Evolutionary conservation across 2,888 invertebrate species (phyloP), one percentile per base, ranked within the genome.

Genomic region (Unio delphinus): DNA sequence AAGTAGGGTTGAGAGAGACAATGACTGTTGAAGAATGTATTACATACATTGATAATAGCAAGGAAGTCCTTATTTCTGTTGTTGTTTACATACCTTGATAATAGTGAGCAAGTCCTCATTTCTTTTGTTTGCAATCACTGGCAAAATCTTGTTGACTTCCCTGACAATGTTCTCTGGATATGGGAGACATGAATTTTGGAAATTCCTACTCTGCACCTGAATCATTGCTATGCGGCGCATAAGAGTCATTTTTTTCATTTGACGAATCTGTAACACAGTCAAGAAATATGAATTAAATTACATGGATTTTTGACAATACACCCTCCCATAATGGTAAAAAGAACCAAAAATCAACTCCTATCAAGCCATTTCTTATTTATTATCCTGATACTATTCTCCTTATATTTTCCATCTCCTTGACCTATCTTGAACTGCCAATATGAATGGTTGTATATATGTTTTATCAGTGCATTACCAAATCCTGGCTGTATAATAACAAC

Each of bases 71-170:
- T 15, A 45, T 45, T 11, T 45, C 45, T 45, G 11, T 45, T 15
- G 15, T 15, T 45, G 45, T 45, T 45, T 45, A 45, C 28, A 28
- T 70, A 88, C 89, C 87, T 89, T 89, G 61, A 89, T 89, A 67
- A 89, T 89, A 20, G 83, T 86, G 6, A 89, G 84, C 8, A 89
- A 83, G 61, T 87, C 87, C 63, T 88, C 87, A 70, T 89, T 89
- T 54, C 84, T 80, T 67, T 87, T 87, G 75, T 86, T 83, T 26
- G 89, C 88, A 23, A 88, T 86, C 34, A 83, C 74, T 2, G 89
- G 89, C 54, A 89, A 80, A 20, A 78, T 79, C 28, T 80, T 77
- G 70, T 83, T 81, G 26, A 89, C 80, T 34, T 81, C 80, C 18
- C 79, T 73, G 28, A 89, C 77, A 30, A 89, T 82, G 55, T 79